phyloP scores from a whole-genome alignment of 2,888 invertebrate species.

The Serrognathus titanus region DNA sequence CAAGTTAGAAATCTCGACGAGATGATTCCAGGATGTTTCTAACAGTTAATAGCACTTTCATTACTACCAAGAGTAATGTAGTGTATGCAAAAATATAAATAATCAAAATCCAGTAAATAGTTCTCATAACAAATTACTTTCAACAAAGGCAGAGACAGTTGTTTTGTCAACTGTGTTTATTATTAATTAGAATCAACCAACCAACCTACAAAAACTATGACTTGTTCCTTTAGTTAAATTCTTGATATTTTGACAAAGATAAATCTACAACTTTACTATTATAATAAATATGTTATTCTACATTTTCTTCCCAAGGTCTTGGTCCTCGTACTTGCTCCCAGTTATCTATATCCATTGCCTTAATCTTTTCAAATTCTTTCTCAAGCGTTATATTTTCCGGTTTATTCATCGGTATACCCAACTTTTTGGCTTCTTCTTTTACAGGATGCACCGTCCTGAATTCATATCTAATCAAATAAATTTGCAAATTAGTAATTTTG shows the following conservation, averaged over 20 bases:
- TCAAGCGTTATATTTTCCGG: conserved; percentile 70
- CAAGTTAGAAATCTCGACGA: background rate
- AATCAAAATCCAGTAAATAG: conserved; percentile 12
- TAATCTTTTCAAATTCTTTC: conserved; percentile 68
- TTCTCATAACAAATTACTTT: conserved; percentile 9
- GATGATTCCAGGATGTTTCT: background rate
- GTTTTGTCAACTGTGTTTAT: too few species aligned
- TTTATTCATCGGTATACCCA: conserved; percentile 65
- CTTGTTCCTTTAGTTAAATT: too few species aligned
- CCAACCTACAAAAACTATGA: too few species aligned
- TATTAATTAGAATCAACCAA: too few species aligned
- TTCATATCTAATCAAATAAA: conserved; percentile 42
- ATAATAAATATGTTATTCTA: background rate
- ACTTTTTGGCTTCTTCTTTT: conserved; percentile 62
- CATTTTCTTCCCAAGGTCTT: conserved; percentile 75
- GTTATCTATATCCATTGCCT: conserved; percentile 70
- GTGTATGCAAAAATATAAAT: conserved; percentile 13
- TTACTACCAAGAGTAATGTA: conserved; percentile 7
- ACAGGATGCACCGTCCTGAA: conserved; percentile 57
- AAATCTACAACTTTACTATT: too few species aligned
- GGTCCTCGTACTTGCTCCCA: conserved; percentile 86
- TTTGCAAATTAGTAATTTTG: too few species aligned
- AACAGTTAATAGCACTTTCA: conserved; percentile 12
- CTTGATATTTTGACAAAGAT: too few species aligned
- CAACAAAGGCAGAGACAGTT: too few species aligned